Conservation (phyloP, 2,888 invertebrate species). For the Mimas tiliae region DNA sequence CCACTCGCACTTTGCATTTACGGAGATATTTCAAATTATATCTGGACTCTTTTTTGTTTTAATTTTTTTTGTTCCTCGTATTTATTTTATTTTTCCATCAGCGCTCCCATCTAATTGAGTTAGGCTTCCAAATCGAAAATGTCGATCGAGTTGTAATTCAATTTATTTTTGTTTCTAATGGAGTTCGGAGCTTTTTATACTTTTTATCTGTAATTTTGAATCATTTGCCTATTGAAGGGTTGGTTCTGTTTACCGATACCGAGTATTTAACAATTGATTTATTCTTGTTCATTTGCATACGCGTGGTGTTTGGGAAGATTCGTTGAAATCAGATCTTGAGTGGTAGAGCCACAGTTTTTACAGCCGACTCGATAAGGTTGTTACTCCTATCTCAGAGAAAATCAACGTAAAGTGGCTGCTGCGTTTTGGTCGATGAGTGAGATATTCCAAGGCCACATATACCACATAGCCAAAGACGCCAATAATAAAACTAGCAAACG, state of each 20-base stretch:
- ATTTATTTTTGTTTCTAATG: constrained; percentile 85
- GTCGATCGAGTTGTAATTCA: constrained; percentile 84
- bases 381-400: no score
- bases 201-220: constrained; percentile 75
- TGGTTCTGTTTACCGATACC: constrained; percentile 54
- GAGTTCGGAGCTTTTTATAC: constrained; percentile 76
- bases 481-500: no score
- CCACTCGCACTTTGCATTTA: constrained; percentile 85
- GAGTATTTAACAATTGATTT: constrained; percentile 45
- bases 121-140: constrained; percentile 84
- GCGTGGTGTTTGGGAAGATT: constrained; percentile 15
- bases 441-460: no score
- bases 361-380: no score
- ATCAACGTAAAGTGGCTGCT: no score
- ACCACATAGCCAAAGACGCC: no score
- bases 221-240: constrained; percentile 71
- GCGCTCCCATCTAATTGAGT: constrained; percentile 83
- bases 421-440: no score
- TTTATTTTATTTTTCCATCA: constrained; percentile 85
- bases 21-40: constrained; percentile 85
- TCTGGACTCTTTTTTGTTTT: constrained; percentile 82
- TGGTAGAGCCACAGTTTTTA: no score
- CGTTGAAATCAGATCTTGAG: background rate
- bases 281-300: constrained; percentile 37
- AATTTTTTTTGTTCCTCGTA: constrained; percentile 80